A percentile compares a stretch with the other conserved stretches of the same genome.
Conservation (phyloP, 1,140 invertebrate genomes). For the Schlechtendalia chinensis region DNA sequence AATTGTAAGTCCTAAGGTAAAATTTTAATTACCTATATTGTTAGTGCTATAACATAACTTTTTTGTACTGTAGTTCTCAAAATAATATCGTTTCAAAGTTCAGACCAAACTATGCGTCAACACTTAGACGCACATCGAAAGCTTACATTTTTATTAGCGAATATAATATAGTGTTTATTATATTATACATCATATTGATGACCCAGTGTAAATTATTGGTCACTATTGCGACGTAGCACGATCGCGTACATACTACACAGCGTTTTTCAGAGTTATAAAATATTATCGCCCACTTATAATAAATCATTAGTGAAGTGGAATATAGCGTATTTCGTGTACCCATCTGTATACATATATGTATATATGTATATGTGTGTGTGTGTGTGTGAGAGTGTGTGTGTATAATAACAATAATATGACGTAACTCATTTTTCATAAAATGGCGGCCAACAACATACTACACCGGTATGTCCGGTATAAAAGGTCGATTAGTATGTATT, state of each 20-base stretch:
- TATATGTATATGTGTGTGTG: neutral
- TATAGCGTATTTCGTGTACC: neutral
- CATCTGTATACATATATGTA: neutral
- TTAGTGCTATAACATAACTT: too few species aligned
- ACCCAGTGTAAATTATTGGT: neutral
- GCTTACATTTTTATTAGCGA: too few species aligned
- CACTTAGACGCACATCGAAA: too few species aligned
- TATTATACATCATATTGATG: neutral
- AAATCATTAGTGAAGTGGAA: constrained; percentile 29
- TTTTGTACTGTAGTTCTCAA: too few species aligned
- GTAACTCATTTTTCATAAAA: constrained; percentile 22
- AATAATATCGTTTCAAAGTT: too few species aligned
- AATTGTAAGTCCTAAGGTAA: too few species aligned
- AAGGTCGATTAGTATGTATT: constrained; percentile 17
- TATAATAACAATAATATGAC: neutral
- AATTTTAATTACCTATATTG: too few species aligned
- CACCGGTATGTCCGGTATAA: constrained; percentile 4
- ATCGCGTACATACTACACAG: too few species aligned
- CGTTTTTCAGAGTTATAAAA: neutral
- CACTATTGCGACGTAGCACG: neutral
- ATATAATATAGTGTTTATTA: neutral
- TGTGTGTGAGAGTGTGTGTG: too few species aligned
- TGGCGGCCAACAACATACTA: constrained; percentile 3
- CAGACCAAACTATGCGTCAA: too few species aligned
- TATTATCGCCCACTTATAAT: constrained; percentile 22